Percentiles rank a stretch among this genome's conserved stretches.
Evolutionary conservation across 2,113 vertebrate genomes (phyloP).

Genomic region (Tor tambroides): DNA sequence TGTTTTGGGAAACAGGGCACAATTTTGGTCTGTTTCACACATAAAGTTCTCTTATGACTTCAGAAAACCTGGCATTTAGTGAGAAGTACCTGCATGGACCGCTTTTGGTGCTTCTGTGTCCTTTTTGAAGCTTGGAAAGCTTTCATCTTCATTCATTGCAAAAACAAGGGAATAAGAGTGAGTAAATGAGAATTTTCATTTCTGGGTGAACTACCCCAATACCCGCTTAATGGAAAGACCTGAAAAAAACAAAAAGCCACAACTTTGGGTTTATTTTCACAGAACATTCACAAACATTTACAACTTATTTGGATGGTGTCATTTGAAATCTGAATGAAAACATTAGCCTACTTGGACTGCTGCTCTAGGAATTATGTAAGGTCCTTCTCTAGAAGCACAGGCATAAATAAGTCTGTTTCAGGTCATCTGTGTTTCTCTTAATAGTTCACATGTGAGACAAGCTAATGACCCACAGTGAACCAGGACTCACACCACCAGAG

Average conservation of each 20-base stretch:
- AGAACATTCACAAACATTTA: neutral
- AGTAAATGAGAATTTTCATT: neutral
- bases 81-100: neutral
- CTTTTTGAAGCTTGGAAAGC: neutral
- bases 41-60: neutral
- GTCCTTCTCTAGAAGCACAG: constrained; percentile 41
- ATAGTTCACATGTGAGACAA: constrained; percentile 59
- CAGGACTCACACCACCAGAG: constrained; percentile 61
- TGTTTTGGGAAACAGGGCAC: too few species aligned
- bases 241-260: neutral
- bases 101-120: neutral
- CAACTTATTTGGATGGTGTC: neutral
- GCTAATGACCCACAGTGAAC: constrained; percentile 59
- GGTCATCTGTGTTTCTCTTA: constrained; percentile 52
- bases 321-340: constrained; percentile 45
- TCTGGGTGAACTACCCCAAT: neutral
- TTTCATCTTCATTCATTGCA: neutral
- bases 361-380: constrained; percentile 44
- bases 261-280: neutral
- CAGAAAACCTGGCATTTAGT: neutral
- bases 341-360: constrained; percentile 54
- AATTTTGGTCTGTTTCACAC: neutral
- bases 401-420: constrained; percentile 53
- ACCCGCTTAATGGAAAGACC: neutral
- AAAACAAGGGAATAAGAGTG: neutral